Base-by-base conservation (phyloP, 2,888 invertebrate genomes). In the Aporophyla lueneburgensis region DNA sequence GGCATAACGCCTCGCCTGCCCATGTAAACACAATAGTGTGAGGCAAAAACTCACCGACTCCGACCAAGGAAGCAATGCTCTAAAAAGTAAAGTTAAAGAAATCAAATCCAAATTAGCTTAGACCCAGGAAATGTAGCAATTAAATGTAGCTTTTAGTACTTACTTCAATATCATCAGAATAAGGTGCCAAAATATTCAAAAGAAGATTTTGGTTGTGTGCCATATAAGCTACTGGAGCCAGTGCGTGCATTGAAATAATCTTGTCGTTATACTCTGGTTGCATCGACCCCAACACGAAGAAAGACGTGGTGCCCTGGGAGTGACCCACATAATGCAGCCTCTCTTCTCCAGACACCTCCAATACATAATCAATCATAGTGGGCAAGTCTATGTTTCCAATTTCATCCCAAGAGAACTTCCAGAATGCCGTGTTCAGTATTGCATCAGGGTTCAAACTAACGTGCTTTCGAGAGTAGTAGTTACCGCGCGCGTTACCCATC, bases 401-500 rank as follows among this genome's bases (percentile, higher is more conserved):
- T 91, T 99, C 98, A 92, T 99, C 98, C 97, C 98, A 99, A 76
- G 98, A 98, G 90, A 97, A 98, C 68, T 97, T 91, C 98, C 98
- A 98, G 91, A 97, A 98, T 24, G 93, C 91, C 4, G 91, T 88
- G 78, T 96, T 96, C 0, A 93, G 76, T 56, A 93, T 49, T 6
- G 90, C 88, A 21, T 92, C 91, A 0, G 97, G 95, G 76, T 96
- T 92, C 90, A 96, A 86, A 0, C 92, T 91, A 0, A 91, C 86
- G 88, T 98, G 98, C 10, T 91, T 94, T 21, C 97, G 96, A 3
- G 97, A 97, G 90, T 98, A 98, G 51, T 95, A 96, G 89, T 97
- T 98, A 9, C 99, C 99, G 5, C 99, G 97, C 27, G 97, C 97
- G 90, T 99, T 99, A 0, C 98, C 98, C 95, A 99, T 94, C 99